Base-by-base conservation (phyloP, 1,140 invertebrate genomes). In the Asbolus verrucosus region DNA sequence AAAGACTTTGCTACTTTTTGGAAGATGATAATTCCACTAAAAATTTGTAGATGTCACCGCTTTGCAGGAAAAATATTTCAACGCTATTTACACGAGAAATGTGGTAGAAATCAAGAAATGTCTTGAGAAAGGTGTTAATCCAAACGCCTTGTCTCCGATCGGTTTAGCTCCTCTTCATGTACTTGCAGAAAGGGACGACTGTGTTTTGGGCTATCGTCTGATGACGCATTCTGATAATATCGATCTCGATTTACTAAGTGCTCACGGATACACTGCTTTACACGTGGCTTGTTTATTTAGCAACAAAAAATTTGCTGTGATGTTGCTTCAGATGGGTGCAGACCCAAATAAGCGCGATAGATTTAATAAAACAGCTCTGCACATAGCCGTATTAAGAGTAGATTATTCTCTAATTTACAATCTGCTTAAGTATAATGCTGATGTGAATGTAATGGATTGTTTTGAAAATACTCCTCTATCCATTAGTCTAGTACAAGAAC, bases 401-500 rank as follows among this genome's bases (percentile, higher is more conserved):
- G 19, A 43, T 30, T 19, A 24, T 6, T 11, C 1, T 1, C 18
- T 69, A 5, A 36, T 39, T 1, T 6, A 9, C n/a, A 54, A 24
- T 11, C 30, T 69, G 30, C 11, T 69, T 1, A 60, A 65, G 19
- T 4, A 30, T 11, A 16, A 31, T 2, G 67, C 67, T 1, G 11
- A 46, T 8, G 21, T 65, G 2, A 69, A 69, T 15, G 39, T 54
- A 2, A 9, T 21, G 1, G 67, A 69, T 27, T 21, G 14, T 6
- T 69, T 69, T 24, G 60, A 33, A 3, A 65, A 69, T 14, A 69
- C 60, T 0, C 67, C 67, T 1, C 11, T 69, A 6, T 24, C 30
- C 2, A 4, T 33, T 9, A 31, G 31, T 11, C n/a, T 69, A 2
- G 14, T 19, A 50, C n/a, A 33, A 2, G 0, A 13, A 27, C 11